Evolutionary conservation across 2,888 invertebrate species (phyloP), one percentile per base, ranked within the genome.

Genomic region (Pandemis cinnamomeana): DNA sequence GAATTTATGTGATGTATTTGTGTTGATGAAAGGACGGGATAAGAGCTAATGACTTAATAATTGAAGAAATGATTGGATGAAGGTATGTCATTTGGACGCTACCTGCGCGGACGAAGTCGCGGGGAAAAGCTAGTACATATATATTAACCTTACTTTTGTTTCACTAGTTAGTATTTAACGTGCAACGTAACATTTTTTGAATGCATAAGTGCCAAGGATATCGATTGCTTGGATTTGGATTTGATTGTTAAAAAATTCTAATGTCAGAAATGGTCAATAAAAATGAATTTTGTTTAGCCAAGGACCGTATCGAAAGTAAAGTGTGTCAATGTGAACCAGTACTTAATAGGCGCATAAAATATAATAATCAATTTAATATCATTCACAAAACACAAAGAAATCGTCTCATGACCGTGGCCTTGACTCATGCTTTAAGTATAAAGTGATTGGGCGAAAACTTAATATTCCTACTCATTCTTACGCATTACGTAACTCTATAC

Each of bases 241-340:
- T 58, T 5, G 27, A 58, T 60, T 60, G 60, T 60, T 11, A 60
- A 8, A 13, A 48, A 13, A 51, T 41, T 51, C 13, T 63, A 63
- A 63, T 7, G n/a, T 13, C 10, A 8, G 7, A 60, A 60, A 68
- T 36, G 27, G 46, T 8, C 41, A 42, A 41, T 20, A 63, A 20
- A 63, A 63, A 20, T 15, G 20, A 55, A 61, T 7, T 15, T 63
- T 15, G 20, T 36, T 8, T 5, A 72, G 60, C 42, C 69, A 69
- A 73, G 73, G 73, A 73, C 60, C 44, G 46, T 46, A 55, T 53
- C 8, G 11, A 68, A 63, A 58, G 48, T 48, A 11, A 69, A 73
- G 72, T 60, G 51, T 73, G 72, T 68, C 72, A 73, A 69, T 68
- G 69, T 73, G 8, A 69, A 69, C 72, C 42, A 27, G 63, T 55